Evolutionary conservation across 2,113 vertebrate genomes (phyloP).

Genomic region (Donacobius atricapilla): DNA sequence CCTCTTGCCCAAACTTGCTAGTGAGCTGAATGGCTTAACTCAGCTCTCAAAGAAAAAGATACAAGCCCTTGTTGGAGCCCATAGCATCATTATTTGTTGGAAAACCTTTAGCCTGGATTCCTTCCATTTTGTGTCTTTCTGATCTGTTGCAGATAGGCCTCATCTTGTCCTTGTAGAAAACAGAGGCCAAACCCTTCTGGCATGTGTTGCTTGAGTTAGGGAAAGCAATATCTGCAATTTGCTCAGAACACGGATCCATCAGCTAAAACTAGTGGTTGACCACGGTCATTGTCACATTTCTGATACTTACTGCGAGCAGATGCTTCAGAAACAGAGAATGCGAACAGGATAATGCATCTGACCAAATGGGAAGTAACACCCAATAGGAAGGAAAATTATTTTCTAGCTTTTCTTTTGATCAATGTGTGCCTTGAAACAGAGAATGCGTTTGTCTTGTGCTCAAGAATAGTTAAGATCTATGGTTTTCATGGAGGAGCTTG

Average conservation of each 20-base stretch:
- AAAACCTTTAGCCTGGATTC: slow-evolving; percentile 6
- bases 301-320: slow-evolving; percentile 35
- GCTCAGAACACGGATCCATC: neutral
- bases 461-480: neutral
- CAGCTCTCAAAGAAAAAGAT: neutral
- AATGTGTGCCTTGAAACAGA: neutral
- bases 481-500: neutral
- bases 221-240: neutral
- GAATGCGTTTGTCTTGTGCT: neutral
- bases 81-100: neutral
- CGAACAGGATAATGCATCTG: neutral
- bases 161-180: neutral
- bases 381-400: neutral
- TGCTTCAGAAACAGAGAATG: neutral
- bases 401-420: neutral
- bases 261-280: neutral
- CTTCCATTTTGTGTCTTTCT: neutral
- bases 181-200: neutral
- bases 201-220: neutral
- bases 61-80: neutral
- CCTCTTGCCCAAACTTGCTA: slow-evolving; percentile 13
- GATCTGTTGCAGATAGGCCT: neutral
- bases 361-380: neutral
- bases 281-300: neutral
- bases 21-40: neutral